Evolutionary conservation across 2,888 invertebrate species (phyloP), one percentile per base, ranked within the genome.

Genomic region (Heteropelma amictum): DNA sequence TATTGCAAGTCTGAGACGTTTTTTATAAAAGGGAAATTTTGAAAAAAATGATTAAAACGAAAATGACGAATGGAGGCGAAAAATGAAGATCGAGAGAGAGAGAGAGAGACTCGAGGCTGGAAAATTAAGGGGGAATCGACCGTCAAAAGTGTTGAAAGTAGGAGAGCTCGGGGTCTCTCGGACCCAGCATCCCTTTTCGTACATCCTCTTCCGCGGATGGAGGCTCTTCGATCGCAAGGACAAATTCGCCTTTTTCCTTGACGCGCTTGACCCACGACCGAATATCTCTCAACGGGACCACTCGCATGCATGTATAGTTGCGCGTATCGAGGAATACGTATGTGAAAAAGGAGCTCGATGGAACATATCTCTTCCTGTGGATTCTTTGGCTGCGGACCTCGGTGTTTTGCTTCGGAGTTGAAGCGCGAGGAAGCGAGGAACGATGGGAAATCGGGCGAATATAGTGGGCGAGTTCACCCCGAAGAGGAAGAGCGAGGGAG

Each of bases 11-110:
- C n/a, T n/a, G n/a, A n/a, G n/a, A n/a, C n/a, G n/a, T n/a, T n/a
- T n/a, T n/a, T n/a, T n/a, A n/a, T n/a, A n/a, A n/a, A n/a, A n/a
- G n/a, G n/a, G n/a, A n/a, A n/a, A n/a, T n/a, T 73, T 73, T 76
- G 76, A 73, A 76, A 76, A 76, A 73, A 73, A 76, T 76, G 64
- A 60, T n/a, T 28, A 19, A 51, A 14, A 21, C 17, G 45, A 51
- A 14, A 28, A 8, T n/a, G 28, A 58, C 26, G 51, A 51, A 30
- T 40, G 49, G 30, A 56, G 58, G 21, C 28, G n/a, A n/a, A n/a
- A n/a, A n/a, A 38, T 35, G 49, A 26, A 12, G 8, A 12, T 49
- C 1, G n/a, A 19, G 7, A n/a, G 26, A 3, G 26, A 7, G 26
- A 26, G n/a, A 0, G 12, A 3, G 26, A 49, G 23, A n/a, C n/a